These are phyloP conservation scores for Iphiclides podalirius DNA, from an alignment of 2,888 invertebrate genomes.

Conservation along the genomic window DNA sequence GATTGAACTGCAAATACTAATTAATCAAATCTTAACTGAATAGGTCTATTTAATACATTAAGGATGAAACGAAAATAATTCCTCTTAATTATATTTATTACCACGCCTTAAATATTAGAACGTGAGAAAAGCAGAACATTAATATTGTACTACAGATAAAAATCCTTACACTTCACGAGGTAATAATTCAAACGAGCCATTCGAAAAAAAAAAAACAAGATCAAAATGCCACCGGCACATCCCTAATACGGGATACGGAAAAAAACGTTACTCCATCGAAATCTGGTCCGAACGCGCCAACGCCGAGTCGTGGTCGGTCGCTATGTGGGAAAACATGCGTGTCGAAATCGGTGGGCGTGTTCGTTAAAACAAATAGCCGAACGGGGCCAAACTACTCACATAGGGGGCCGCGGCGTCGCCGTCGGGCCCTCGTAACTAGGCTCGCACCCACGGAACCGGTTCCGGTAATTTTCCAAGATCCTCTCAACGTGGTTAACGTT, in stretches of 20 bases:
- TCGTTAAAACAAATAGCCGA: constrained; percentile 19
- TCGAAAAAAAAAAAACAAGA: background rate
- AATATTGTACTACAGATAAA: too few relatives aligned
- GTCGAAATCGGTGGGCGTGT: constrained; percentile 13
- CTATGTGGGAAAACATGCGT: background rate
- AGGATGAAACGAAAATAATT: too few relatives aligned
- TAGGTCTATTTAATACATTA: too few relatives aligned
- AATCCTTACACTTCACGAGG: too few relatives aligned
- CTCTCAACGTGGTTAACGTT: constrained; percentile 18
- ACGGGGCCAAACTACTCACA: constrained; percentile 41
- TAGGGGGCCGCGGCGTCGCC: constrained; percentile 27
- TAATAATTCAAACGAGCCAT: too few relatives aligned
- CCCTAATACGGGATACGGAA: background rate
- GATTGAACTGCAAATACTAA: too few relatives aligned
- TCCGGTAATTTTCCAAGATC: constrained; percentile 41
- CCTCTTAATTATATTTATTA: too few relatives aligned
- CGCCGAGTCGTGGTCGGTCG: background rate
- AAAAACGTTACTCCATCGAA: constrained; percentile 1
- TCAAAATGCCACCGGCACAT: background rate
- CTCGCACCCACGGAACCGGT: constrained; percentile 29
- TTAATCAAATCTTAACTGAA: too few relatives aligned
- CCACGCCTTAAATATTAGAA: too few relatives aligned
- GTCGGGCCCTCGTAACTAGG: constrained; percentile 28
- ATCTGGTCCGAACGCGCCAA: background rate
- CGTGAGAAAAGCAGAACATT: too few relatives aligned